Base-by-base conservation (phyloP, 1,140 invertebrate genomes). In the Drosophila cardini region DNA sequence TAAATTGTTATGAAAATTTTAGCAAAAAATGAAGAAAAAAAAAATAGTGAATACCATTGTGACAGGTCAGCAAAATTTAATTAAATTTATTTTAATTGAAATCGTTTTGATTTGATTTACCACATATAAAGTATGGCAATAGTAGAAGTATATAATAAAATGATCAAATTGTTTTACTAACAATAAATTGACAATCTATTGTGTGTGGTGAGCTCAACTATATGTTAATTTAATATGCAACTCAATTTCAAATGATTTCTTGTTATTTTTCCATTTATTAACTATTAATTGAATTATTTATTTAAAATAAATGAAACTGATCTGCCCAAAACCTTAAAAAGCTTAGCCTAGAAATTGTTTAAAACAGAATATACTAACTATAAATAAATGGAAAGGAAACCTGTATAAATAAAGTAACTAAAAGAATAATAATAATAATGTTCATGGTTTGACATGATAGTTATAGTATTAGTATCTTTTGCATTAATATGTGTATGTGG, bases 21-120 rank as follows among this genome's bases (percentile, higher is more conserved):
- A 56, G 11, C 43, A 15, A 18, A 30, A 65, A 63, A 46, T 53
- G 60, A 48, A 64, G 61, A 58, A 36, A 57, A 38, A 26, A 56
- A 18, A 13, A 6, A 57, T n/a, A n/a, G n/a, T n/a, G 21, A 26
- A 26, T 26, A 26, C 21, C 21, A 26, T 30, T 43, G 26, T 16
- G 65, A 56, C 38, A 55, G 48, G 46, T 45, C 38, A 85, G 65
- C 74, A 69, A 78, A 76, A 72, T 85, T 85, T 85, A 85, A 85
- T 85, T 85, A 85, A 87, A 85, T 87, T 76, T 69, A 67, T 85
- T 87, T 82, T 82, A 78, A 87, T 82, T 85, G 82, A 87, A 85
- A 76, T 60, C 73, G 63, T 76, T 87, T 76, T 85, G 83, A 82
- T 78, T 87, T 82, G 61, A 72, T 78, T 68, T 73, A 34, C 56